Evolutionary conservation across 2,888 invertebrate species (phyloP), one percentile per base, ranked within the genome.

Genomic region (Hyles lineata): DNA sequence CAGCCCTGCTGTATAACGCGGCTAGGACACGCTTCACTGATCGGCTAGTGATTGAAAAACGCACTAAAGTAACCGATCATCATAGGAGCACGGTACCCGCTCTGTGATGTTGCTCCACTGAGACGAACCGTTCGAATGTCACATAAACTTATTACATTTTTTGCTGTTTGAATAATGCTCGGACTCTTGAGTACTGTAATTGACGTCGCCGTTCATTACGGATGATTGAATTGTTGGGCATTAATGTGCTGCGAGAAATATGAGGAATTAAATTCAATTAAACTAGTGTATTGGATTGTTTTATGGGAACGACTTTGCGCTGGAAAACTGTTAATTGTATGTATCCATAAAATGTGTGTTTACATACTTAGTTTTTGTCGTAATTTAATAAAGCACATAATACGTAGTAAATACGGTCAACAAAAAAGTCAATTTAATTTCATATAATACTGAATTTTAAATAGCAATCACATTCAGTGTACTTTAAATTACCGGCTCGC

Each of bases 11-110:
- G 77, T 76, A 78, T 81, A 78, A 79, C 77, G 80, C 83, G 76
- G 78, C 75, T 76, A 80, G 77, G 90, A 85, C 83, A 89, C 89
- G 92, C 91, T 87, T 83, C 87, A 91, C 79, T 85, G 83, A 78
- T 79, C 73, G 83, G 84, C 23, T 67, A 50, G 23, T 67, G 87
- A 90, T 90, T 85, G 86, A 89, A 90, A 88, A 90, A 87, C 84
- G 81, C 87, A 85, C 78, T 79, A 80, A 88, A 89, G 85, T 87
- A 85, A 86, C 85, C 83, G 87, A 87, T 87, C 86, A 85, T 87
- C 85, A 82, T 81, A 83, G 82, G 85, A 84, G 83, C 50, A 86
- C 84, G 81, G 84, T 82, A 79, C 79, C 78, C 76, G 81, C 80
- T 76, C 75, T 79, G 76, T 82, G 79, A 80, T 81, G 81, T 84